These are phyloP conservation scores for Oxyruncus cristatus DNA, from an alignment of 2,113 vertebrate species.

Conservation along the genomic window DNA sequence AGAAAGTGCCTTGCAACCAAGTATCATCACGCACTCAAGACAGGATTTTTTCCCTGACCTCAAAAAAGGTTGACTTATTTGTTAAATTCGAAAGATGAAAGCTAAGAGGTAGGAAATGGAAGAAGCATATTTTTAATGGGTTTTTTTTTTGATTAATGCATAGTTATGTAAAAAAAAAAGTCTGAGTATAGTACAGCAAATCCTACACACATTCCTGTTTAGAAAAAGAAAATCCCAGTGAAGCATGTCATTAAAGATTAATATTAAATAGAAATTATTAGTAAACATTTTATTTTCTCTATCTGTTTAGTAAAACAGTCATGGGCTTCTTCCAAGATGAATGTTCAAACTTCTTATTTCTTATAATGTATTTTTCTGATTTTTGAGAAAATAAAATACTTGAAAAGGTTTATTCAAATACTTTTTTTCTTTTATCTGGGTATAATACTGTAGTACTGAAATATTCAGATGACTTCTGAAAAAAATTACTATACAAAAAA, in stretches of 20 bases:
- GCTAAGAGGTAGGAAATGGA: neutral
- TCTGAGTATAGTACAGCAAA: neutral
- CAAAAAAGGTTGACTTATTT: neutral
- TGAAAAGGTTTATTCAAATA: neutral
- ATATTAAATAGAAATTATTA: neutral
- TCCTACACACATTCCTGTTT: neutral
- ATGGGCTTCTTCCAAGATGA: neutral
- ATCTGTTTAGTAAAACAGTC: neutral
- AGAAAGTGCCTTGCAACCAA: neutral
- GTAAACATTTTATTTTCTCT: neutral
- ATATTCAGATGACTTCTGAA: neutral
- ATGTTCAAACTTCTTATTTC: neutral
- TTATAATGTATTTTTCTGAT: neutral
- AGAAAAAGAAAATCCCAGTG: neutral
- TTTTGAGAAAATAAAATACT: neutral
- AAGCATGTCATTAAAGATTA: neutral
- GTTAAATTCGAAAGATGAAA: neutral
- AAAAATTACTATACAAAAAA: neutral
- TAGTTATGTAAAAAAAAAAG: neutral
- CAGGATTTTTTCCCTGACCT: neutral
- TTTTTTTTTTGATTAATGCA: neutral
- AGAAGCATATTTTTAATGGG: neutral
- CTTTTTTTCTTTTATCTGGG: neutral
- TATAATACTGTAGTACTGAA: neutral
- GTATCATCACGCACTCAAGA: neutral